Evolutionary conservation across 64 coral and sea anemone genomes (phyloP), one percentile per base, ranked within the genome.

Genomic region (Actinia tenebrosa): DNA sequence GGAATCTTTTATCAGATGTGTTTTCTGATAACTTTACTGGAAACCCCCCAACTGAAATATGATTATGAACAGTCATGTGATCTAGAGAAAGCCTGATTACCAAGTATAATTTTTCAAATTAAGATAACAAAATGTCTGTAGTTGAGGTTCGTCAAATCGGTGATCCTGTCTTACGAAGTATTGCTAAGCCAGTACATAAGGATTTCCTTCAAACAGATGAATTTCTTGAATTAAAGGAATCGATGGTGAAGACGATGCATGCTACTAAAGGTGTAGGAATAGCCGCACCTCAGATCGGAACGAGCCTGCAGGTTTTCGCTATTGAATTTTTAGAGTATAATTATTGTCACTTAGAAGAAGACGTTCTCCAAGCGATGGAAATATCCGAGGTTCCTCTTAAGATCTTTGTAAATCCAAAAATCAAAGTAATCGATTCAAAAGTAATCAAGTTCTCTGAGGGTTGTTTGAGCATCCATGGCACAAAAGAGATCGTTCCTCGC

Each of bases 141-240:
- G 18, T n/a, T 16, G 69, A 75, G 69, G 69, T 75, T 75, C 69
- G 69, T 25, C 69, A 75, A 42, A 75, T 75, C 15, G 69, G 69
- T 75, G 69, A 75, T 19, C 69, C 69, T 11, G 69, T 75, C 20
- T 75, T 75, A 75, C 69, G 69, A 75, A 25, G 69, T 11, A 42
- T 75, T n/a, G 69, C 69, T 5, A 75, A 75, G 30, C 69, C 69
- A 22, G 69, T 75, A 75, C 22, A 20, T 9, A 75, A 75, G 20
- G 69, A 75, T 42, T 75, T 75, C 69, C 69, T 75, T 42, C 20
- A 23, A 75, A 75, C 69, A 75, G 69, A 75, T 25, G 69, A 75
- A 75, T 75, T 75, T 19, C 30, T 75, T 22, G 69, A 75, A 75
- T 75, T 75, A 75, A 75, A 75, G 30, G 69, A 75, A 75, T 25